Percentiles rank a stretch among this genome's conserved stretches.
These are phyloP conservation scores for Turnix velox DNA, from an alignment of 2,113 vertebrate species.

Conservation along the genomic window DNA sequence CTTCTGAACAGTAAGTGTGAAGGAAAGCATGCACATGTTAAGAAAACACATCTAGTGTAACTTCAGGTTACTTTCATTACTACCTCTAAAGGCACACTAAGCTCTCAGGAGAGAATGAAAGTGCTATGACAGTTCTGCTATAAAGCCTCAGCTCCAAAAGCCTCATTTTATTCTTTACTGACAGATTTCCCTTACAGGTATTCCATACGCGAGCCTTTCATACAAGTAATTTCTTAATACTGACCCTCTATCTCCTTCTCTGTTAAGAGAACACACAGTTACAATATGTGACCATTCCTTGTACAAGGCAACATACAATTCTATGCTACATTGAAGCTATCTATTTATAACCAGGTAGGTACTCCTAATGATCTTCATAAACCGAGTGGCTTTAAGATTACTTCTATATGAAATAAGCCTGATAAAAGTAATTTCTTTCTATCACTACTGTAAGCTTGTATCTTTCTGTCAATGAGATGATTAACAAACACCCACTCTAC, in stretches of 20 bases:
- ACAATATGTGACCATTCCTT: not conserved
- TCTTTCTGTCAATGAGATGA: not conserved
- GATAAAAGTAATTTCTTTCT: not conserved
- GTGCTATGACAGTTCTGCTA: not conserved
- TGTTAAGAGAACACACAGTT: not conserved
- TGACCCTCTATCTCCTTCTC: not conserved
- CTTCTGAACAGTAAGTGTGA: not conserved
- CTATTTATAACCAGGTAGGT: not conserved
- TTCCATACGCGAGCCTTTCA: not conserved
- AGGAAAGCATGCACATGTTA: not conserved
- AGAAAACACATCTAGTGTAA: not conserved
- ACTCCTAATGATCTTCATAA: not conserved
- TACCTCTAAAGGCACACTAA: not conserved
- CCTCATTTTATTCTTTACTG: not conserved
- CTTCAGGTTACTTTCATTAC: not conserved
- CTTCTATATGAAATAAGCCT: not conserved
- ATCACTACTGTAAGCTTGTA: too few relatives aligned
- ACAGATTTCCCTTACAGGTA: not conserved
- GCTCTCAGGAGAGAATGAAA: not conserved
- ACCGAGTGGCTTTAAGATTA: not conserved
- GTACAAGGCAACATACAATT: not conserved
- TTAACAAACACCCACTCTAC: not conserved
- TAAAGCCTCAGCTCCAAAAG: not conserved
- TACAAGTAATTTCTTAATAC: not conserved
- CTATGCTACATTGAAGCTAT: not conserved